phyloP scores from a whole-genome alignment of 1,140 invertebrate species.

The Oscheius sp. region DNA sequence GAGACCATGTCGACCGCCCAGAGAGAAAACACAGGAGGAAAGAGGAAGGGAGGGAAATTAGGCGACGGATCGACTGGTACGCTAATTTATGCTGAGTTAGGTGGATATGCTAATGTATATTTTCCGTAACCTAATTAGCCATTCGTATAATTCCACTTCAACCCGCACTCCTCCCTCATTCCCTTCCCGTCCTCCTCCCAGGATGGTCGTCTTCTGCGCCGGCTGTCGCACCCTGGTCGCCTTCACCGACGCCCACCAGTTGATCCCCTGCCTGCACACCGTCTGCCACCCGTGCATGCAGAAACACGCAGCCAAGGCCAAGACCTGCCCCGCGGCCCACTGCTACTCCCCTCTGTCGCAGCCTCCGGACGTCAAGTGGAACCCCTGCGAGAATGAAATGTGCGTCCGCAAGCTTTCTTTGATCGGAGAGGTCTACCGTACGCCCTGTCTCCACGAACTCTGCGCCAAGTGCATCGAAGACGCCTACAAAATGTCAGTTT shows the following conservation, averaged over 20 bases:
- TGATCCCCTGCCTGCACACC: constrained; percentile 41
- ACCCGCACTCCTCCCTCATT: too few relatives aligned
- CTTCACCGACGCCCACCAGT: not conserved
- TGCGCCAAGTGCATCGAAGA: constrained; percentile 43
- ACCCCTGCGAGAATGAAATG: constrained; percentile 44
- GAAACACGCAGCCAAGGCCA: not conserved
- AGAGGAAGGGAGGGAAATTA: too few relatives aligned
- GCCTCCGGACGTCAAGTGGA: constrained; percentile 36
- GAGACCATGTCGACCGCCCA: too few relatives aligned
- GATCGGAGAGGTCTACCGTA: constrained; percentile 31
- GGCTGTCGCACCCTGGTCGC: not conserved
- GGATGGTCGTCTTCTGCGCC: not conserved
- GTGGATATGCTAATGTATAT: too few relatives aligned
- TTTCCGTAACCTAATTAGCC: too few relatives aligned
- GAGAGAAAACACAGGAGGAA: too few relatives aligned
- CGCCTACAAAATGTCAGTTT: constrained; percentile 23
- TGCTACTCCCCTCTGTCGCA: constrained; percentile 34
- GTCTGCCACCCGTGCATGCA: constrained; percentile 35
- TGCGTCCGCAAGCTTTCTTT: constrained; percentile 38
- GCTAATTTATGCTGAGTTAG: too few relatives aligned
- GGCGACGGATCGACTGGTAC: too few relatives aligned
- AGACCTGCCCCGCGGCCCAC: constrained; percentile 20
- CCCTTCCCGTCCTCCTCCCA: too few relatives aligned
- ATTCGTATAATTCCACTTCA: too few relatives aligned
- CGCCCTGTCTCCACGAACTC: constrained; percentile 39